Evolutionary conservation across 1,140 invertebrate genomes (phyloP).

Genomic region (Pteromalus puparum): DNA sequence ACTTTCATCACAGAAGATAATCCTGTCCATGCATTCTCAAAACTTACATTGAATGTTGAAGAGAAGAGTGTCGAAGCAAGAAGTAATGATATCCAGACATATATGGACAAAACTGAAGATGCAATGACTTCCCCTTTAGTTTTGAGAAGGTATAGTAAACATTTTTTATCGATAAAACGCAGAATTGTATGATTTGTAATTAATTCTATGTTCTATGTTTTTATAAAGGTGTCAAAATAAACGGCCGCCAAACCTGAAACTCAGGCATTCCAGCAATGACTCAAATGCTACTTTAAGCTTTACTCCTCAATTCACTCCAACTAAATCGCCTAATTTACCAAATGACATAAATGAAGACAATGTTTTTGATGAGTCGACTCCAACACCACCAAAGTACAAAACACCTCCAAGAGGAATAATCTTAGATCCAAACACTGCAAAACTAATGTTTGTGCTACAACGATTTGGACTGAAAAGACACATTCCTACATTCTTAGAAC

Average conservation of each 20-base stretch:
- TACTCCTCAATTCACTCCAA: conserved; percentile 63
- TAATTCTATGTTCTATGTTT: not conserved
- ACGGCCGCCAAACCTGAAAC: conserved; percentile 61
- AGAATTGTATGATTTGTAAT: not conserved
- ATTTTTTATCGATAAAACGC: not conserved
- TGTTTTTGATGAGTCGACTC: conserved; percentile 66
- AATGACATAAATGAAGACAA: conserved; percentile 64
- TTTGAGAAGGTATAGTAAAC: conserved; percentile 41
- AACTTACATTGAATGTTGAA: conserved; percentile 24
- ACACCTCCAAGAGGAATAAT: conserved; percentile 65
- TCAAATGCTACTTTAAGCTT: conserved; percentile 62
- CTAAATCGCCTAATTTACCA: conserved; percentile 65
- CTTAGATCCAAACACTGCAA: conserved; percentile 59
- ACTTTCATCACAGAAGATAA: conserved; percentile 36
- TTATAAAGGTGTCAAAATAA: conserved; percentile 57
- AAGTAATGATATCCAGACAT: not conserved
- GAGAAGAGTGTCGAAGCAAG: conserved; percentile 8
- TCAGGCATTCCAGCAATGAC: conserved; percentile 53
- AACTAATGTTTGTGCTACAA: conserved; percentile 63
- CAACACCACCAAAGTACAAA: conserved; percentile 65
- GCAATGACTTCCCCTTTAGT: conserved; percentile 28
- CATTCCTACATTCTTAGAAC: conserved; percentile 65
- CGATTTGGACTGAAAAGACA: conserved; percentile 61
- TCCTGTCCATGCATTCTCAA: conserved; percentile 26
- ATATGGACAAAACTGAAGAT: not conserved